Evolutionary conservation across 2,888 invertebrate species (phyloP).

Genomic region (Drosophila ezoana): DNA sequence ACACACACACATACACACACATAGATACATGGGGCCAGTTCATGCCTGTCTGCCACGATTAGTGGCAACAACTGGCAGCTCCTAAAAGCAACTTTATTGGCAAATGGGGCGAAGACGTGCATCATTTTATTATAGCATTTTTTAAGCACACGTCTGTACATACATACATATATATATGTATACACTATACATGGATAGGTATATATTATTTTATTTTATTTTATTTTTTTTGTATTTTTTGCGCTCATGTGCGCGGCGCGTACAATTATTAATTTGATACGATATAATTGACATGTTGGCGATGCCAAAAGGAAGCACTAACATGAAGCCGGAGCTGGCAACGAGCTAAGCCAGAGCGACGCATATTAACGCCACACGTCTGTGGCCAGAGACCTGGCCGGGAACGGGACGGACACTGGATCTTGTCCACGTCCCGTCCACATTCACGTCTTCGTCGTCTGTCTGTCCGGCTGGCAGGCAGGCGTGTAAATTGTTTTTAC

Average conservation of each 20-base stretch:
- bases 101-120: slow-evolving; percentile 64
- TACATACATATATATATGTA: not conserved
- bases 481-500: slow-evolving; percentile 82
- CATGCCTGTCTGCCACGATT: slow-evolving; percentile 69
- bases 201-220: slow-evolving; percentile 10
- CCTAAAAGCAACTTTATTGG: slow-evolving; percentile 68
- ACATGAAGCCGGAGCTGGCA: slow-evolving; percentile 56
- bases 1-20: slow-evolving; percentile 1
- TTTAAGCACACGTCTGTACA: not conserved
- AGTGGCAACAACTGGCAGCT: slow-evolving; percentile 59
- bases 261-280: slow-evolving; percentile 82
- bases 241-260: slow-evolving; percentile 59
- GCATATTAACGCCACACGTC: slow-evolving; percentile 74
- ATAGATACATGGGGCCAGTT: slow-evolving; percentile 51
- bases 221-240: slow-evolving; percentile 12
- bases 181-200: not conserved
- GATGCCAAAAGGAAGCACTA: slow-evolving; percentile 75
- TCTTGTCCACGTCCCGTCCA: slow-evolving; percentile 43
- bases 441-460: slow-evolving; percentile 26
- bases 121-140: slow-evolving; percentile 29
- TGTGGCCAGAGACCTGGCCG: slow-evolving; percentile 30
- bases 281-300: slow-evolving; percentile 83
- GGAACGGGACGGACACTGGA: slow-evolving; percentile 36
- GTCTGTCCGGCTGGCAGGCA: slow-evolving; percentile 64
- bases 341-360: slow-evolving; percentile 71